These are phyloP conservation scores for Emesis furor DNA, from an alignment of 2,888 invertebrate genomes.

Conservation along the genomic window DNA sequence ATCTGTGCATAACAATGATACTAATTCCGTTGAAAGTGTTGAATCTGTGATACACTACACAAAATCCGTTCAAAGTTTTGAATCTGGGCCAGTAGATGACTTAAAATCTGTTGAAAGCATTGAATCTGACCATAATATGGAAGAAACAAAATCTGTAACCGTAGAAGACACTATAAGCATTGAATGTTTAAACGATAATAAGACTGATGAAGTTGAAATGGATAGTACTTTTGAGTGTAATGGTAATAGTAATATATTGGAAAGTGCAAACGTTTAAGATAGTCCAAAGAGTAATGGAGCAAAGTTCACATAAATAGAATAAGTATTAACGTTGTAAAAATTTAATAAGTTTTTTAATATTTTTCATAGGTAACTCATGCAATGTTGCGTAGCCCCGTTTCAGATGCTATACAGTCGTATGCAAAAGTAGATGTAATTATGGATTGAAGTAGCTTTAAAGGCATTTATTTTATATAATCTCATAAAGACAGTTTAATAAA, in stretches of 20 bases:
- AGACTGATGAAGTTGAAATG: slow-evolving; percentile 8
- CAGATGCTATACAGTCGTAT: slow-evolving; percentile 4
- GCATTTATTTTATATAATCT: slow-evolving; percentile 18
- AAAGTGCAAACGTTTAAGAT: slow-evolving; percentile 4
- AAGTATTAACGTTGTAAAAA: slow-evolving; percentile 7
- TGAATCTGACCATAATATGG: neutral
- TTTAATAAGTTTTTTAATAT: neutral
- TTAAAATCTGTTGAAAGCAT: neutral
- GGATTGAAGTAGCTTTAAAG: slow-evolving; percentile 8
- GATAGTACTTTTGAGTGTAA: slow-evolving; percentile 9
- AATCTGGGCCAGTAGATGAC: slow-evolving; percentile 15
- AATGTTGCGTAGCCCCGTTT: neutral
- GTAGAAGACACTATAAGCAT: neutral
- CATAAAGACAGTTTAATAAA: neutral
- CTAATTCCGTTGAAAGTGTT: slow-evolving; percentile 35
- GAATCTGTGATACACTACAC: slow-evolving; percentile 1
- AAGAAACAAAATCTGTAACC: slow-evolving; percentile 5
- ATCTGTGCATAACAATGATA: slow-evolving; percentile 12
- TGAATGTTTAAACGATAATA: neutral
- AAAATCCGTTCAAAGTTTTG: neutral
- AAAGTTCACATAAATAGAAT: slow-evolving; percentile 3
- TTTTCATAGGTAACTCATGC: neutral
- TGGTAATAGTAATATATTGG: neutral
- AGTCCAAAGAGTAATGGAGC: neutral
- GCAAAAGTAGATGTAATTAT: slow-evolving; percentile 3